These are phyloP conservation scores for Perca flavescens DNA, from an alignment of 2,113 vertebrate genomes.

Conservation along the genomic window DNA sequence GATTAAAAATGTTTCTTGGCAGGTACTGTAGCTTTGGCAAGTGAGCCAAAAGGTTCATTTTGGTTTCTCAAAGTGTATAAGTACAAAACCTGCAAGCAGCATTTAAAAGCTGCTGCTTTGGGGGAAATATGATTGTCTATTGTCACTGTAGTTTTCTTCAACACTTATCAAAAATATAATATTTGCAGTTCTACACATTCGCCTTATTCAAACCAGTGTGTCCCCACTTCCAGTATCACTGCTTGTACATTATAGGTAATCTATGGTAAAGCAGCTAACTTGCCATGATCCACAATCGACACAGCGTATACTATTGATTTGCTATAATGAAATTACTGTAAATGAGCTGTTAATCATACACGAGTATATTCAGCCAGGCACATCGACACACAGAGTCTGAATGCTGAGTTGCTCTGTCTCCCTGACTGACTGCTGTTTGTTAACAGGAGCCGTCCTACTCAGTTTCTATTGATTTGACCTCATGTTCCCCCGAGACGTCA, in stretches of 20 bases:
- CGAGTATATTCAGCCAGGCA: neutral
- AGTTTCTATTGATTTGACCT: constrained; percentile 58
- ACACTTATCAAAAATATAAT: neutral
- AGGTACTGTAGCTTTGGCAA: neutral
- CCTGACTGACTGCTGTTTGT: constrained; percentile 14
- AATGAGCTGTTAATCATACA: constrained; percentile 33
- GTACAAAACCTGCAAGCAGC: neutral
- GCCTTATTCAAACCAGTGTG: neutral
- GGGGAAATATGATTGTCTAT: neutral
- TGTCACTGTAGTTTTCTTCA: neutral
- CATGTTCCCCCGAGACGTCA: neutral
- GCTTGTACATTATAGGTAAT: constrained; percentile 25
- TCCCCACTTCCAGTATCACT: neutral
- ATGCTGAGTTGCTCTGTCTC: constrained; percentile 16
- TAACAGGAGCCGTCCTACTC: constrained; percentile 23
- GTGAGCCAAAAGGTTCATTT: neutral
- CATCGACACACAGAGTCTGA: neutral
- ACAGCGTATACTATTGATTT: constrained; percentile 29
- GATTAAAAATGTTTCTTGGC: constrained; percentile 19
- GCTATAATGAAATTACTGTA: constrained; percentile 37
- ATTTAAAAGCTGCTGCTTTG: neutral
- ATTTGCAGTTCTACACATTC: too few relatives aligned
- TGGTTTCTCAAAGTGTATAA: neutral
- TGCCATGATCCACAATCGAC: neutral
- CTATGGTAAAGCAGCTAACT: constrained; percentile 10